phyloP scores from a whole-genome alignment of 2,113 vertebrate species.

The Chloropsis cyanopogon region DNA sequence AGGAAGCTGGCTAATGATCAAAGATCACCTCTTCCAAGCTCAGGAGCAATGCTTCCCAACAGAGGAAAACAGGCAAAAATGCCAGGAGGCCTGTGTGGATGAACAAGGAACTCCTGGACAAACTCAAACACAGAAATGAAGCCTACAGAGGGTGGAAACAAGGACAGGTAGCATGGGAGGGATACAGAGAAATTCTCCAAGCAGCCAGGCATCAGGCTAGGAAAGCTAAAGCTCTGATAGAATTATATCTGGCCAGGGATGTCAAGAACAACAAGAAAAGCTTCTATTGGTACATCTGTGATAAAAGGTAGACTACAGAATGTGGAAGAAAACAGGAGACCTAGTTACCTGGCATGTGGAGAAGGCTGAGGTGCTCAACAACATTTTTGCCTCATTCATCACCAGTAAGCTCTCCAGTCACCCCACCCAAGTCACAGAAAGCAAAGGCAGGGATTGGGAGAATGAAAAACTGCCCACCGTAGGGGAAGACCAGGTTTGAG shows the following conservation, averaged over 20 bases:
- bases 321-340: background rate
- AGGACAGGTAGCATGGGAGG: background rate
- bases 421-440: background rate
- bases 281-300: background rate
- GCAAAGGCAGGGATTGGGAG: background rate
- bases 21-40: background rate
- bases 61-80: background rate
- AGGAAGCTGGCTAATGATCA: background rate
- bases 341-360: too few relatives aligned
- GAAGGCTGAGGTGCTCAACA: background rate
- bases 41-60: background rate
- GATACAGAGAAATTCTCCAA: background rate
- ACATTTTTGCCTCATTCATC: background rate
- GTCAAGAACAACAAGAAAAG: background rate
- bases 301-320: background rate
- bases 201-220: background rate
- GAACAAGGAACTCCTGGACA: background rate
- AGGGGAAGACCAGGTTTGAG: background rate
- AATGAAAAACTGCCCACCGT: background rate
- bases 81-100: background rate
- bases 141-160: background rate
- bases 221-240: background rate
- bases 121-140: background rate
- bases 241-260: background rate
- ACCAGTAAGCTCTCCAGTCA: background rate